A percentile compares a stretch with the other conserved stretches of the same genome.
These are phyloP conservation scores for Xiphydria camelus DNA, from an alignment of 2,888 invertebrate genomes.

Conservation along the genomic window DNA sequence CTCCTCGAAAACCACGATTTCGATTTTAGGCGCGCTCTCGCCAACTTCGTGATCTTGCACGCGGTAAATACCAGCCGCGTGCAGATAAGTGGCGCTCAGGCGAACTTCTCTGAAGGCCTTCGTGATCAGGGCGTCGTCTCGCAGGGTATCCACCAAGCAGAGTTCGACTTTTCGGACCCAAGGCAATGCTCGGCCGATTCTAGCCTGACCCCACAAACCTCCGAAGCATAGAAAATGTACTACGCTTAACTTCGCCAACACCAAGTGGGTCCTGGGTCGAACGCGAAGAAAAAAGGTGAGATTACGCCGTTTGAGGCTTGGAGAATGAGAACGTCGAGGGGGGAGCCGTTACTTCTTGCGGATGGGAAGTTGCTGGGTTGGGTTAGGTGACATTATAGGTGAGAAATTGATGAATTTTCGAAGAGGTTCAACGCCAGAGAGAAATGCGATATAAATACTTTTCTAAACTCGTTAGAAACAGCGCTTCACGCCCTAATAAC, in stretches of 20 bases:
- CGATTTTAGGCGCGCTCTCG: conserved; percentile 50
- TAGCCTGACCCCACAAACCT: conserved; percentile 63
- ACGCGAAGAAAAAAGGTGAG: too few relatives aligned
- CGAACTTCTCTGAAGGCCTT: conserved; percentile 59
- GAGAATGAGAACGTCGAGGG: too few relatives aligned
- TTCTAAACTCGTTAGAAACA: too few relatives aligned
- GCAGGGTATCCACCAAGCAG: conserved; percentile 58
- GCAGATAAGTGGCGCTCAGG: conserved; percentile 58
- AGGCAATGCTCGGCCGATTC: conserved; percentile 60
- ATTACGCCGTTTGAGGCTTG: too few relatives aligned
- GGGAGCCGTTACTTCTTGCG: too few relatives aligned
- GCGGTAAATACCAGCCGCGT: conserved; percentile 60
- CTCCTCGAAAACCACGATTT: conserved; percentile 60
- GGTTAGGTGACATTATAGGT: too few relatives aligned
- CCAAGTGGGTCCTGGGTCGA: conserved; percentile 50
- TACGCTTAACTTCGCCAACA: conserved; percentile 57
- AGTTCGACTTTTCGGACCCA: conserved; percentile 62
- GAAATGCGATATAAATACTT: too few relatives aligned
- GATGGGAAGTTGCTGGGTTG: too few relatives aligned
- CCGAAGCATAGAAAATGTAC: conserved; percentile 64
- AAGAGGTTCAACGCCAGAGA: too few relatives aligned
- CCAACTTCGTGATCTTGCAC: conserved; percentile 49
- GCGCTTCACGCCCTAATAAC: too few relatives aligned
- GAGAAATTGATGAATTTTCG: too few relatives aligned
- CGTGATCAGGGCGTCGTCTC: conserved; percentile 59